Conservation (phyloP, 1,140 invertebrate species). For the Ridgeia piscesae region DNA sequence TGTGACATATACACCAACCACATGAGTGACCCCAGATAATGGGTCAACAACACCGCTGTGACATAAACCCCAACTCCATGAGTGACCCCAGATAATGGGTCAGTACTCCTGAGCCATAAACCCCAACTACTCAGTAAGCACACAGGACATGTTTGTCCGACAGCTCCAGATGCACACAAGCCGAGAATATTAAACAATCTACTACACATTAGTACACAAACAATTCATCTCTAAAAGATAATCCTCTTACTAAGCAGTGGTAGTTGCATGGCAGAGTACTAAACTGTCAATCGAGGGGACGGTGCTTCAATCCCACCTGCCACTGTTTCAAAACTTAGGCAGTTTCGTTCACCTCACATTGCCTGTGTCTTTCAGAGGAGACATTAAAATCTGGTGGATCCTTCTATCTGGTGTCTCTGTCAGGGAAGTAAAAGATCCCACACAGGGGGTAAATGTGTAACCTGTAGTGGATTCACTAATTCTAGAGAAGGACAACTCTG, state of each 20-base stretch:
- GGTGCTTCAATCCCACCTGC: too few species aligned
- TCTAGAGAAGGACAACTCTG: too few species aligned
- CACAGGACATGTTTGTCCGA: neutral
- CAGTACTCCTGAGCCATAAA: constrained; percentile 65
- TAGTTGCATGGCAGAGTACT: too few species aligned
- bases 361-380: too few species aligned
- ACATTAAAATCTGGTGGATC: too few species aligned
- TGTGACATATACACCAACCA: neutral
- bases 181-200: neutral
- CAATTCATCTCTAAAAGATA: neutral
- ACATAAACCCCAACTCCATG: constrained; percentile 56
- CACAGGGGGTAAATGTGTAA: too few species aligned
- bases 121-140: neutral
- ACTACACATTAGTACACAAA: neutral
- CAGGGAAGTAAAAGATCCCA: too few species aligned
- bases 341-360: too few species aligned
- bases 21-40: constrained; percentile 64
- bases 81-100: constrained; percentile 72
- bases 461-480: too few species aligned
- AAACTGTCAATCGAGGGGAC: too few species aligned
- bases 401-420: too few species aligned
- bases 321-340: too few species aligned
- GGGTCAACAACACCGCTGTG: constrained; percentile 72
- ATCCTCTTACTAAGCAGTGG: neutral
- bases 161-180: neutral